These are phyloP conservation scores for Lasioglossum baleicum DNA, from an alignment of 1,140 invertebrate species.

Conservation along the genomic window DNA sequence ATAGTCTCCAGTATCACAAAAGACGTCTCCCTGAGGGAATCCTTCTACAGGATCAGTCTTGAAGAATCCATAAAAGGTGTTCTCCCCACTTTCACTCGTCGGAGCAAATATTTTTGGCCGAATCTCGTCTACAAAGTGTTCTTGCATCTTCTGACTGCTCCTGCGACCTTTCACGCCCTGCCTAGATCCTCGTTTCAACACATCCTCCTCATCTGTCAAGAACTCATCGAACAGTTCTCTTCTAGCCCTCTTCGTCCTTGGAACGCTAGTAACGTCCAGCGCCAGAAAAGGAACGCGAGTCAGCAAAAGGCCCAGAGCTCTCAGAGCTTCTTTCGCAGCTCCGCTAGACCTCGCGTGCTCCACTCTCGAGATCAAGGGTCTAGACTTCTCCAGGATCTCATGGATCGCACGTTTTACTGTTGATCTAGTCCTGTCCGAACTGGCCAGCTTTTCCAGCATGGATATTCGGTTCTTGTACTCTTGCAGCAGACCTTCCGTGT, in stretches of 20 bases:
- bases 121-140: constrained; percentile 21
- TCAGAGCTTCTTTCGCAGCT: background rate
- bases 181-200: constrained; percentile 10
- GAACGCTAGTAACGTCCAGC: background rate
- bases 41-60: constrained; percentile 41
- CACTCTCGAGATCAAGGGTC: background rate
- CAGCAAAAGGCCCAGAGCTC: background rate
- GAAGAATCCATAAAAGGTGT: constrained; percentile 64
- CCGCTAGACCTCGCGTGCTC: background rate
- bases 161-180: constrained; percentile 25
- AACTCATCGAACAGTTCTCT: constrained; percentile 8
- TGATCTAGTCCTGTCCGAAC: background rate
- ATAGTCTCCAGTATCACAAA: constrained; percentile 27
- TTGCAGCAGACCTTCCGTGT: background rate
- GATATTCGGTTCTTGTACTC: background rate
- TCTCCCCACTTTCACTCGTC: constrained; percentile 51
- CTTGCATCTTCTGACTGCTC: constrained; percentile 32
- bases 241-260: background rate
- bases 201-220: background rate
- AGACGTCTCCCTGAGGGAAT: constrained; percentile 62
- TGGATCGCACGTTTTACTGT: background rate
- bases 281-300: background rate
- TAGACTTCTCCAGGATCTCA: background rate
- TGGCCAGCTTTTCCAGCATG: too few relatives aligned
- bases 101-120: background rate